Percentiles rank a stretch among this genome's conserved stretches.
These are phyloP conservation scores for Xylota sylvarum DNA, from an alignment of 2,888 invertebrate genomes.

Conservation along the genomic window DNA sequence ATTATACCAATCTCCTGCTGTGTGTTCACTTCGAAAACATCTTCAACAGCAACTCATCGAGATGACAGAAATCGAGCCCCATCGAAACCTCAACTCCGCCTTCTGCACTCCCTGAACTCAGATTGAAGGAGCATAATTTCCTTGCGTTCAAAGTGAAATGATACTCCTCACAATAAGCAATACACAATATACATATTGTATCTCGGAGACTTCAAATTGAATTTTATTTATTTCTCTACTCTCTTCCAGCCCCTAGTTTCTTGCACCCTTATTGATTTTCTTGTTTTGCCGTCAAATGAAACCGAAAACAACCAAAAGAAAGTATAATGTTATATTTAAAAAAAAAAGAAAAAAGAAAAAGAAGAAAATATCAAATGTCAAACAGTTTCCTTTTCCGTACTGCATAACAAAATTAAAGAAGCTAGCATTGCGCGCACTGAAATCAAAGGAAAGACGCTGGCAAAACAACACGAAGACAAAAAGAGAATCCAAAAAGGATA, in stretches of 20 bases:
- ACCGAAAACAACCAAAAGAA: background rate
- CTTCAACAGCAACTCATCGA: background rate
- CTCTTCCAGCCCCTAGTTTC: background rate
- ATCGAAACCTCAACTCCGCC: background rate
- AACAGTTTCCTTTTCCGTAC: constrained; percentile 30
- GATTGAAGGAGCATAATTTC: constrained; percentile 14
- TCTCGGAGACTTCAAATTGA: constrained; percentile 29
- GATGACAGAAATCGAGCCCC: constrained; percentile 1
- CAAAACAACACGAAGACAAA: constrained; percentile 23
- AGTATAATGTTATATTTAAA: constrained; percentile 43
- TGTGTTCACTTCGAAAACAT: constrained; percentile 5
- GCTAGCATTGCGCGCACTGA: constrained; percentile 13
- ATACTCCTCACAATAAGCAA: background rate
- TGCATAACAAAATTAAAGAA: constrained; percentile 43
- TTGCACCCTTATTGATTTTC: constrained; percentile 41
- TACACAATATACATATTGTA: background rate
- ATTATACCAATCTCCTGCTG: background rate
- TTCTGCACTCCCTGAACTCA: background rate
- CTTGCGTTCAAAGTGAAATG: constrained; percentile 6
- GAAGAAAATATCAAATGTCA: constrained; percentile 42
- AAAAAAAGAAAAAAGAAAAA: background rate
- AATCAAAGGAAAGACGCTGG: constrained; percentile 49
- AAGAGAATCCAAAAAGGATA: constrained; percentile 49
- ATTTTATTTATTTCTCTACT: constrained; percentile 31
- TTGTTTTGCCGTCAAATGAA: background rate